Base-by-base conservation (phyloP, 1,140 invertebrate genomes). In the Prorops nasuta region DNA sequence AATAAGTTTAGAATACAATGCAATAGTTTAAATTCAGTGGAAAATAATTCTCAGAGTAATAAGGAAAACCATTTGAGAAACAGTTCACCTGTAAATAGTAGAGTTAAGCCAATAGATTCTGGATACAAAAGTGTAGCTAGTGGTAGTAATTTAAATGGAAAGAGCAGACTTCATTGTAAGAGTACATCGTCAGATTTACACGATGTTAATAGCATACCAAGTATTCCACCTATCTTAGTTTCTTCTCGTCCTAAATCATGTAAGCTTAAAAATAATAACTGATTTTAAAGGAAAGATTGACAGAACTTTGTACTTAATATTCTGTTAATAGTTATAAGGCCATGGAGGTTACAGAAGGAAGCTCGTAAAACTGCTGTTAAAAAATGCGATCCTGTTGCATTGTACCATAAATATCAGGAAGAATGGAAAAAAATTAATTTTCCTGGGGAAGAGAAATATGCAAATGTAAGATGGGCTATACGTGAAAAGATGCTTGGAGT, bases 341-440 rank as follows among this genome's bases (percentile, higher is more conserved):
- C 77, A n/a, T 68, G 72, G 71, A 67, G 67, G 48, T 51, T 74
- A 14, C 63, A 68, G 24, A 34, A 63, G n/a, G 64, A 74, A 32
- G 36, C 40, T 10, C 66, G 67, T 35, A 61, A 60, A 39, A 35
- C 37, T 34, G 44, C 58, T 34, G 44, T 37, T 9, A 45, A 58
- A 22, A 84, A 82, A 77, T 80, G 74, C 56, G 87, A 90, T 69
- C 87, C 88, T 36, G 88, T 90, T 2, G 74, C 82, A 9, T 69
- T 89, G 8, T 91, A 89, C 66, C 86, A 90, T 40, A 83, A 87
- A 51, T 91, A 90, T 63, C 81, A 86, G 62, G 76, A 81, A 32
- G 75, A 85, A 55, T 91, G 88, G 88, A 81, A 82, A n/a, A 82
- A 85, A 60, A 81, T 86, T 36, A 81, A 84, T 65, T 79, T 89